Evolutionary conservation across 2,888 invertebrate species (phyloP).

Genomic region (Pantelozetes paolii): DNA sequence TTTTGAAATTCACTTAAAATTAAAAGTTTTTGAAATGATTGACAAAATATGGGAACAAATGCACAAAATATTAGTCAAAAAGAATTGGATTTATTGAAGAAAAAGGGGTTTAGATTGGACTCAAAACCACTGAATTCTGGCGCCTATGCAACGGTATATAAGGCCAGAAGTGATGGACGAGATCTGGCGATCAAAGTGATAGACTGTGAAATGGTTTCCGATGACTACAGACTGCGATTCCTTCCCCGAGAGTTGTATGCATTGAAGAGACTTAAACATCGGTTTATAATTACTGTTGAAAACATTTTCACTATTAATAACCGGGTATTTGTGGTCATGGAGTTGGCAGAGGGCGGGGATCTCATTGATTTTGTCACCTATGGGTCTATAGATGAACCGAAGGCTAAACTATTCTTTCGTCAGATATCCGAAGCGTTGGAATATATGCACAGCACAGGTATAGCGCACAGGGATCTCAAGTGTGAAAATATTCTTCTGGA

Average conservation of each 20-base stretch:
- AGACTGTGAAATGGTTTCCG: constrained; percentile 60
- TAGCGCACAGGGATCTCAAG: constrained; percentile 70
- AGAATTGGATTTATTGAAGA: constrained; percentile 24
- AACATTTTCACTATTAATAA: constrained; percentile 57
- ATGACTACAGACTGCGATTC: constrained; percentile 62
- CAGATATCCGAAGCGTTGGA: constrained; percentile 58
- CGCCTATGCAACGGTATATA: constrained; percentile 35
- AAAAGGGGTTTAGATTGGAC: constrained; percentile 39
- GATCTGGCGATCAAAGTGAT: constrained; percentile 65
- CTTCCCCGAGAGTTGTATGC: constrained; percentile 63
- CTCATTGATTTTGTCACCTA: constrained; percentile 62
- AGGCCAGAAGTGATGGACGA: constrained; percentile 48
- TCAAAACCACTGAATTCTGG: constrained; percentile 36
- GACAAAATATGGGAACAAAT: too few species aligned
- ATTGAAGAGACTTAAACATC: constrained; percentile 57
- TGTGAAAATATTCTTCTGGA: constrained; percentile 63
- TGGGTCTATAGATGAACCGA: constrained; percentile 56
- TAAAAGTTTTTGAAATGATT: too few species aligned
- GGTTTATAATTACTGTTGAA: constrained; percentile 60
- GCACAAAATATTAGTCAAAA: too few species aligned
- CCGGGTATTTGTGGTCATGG: constrained; percentile 61
- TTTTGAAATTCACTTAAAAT: too few species aligned
- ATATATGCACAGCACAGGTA: constrained; percentile 59
- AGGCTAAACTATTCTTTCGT: constrained; percentile 54
- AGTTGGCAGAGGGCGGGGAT: constrained; percentile 61